Percentiles rank a stretch among this genome's conserved stretches.
Conservation (phyloP, 2,888 invertebrate genomes). For the Caenorhabditis afra region DNA sequence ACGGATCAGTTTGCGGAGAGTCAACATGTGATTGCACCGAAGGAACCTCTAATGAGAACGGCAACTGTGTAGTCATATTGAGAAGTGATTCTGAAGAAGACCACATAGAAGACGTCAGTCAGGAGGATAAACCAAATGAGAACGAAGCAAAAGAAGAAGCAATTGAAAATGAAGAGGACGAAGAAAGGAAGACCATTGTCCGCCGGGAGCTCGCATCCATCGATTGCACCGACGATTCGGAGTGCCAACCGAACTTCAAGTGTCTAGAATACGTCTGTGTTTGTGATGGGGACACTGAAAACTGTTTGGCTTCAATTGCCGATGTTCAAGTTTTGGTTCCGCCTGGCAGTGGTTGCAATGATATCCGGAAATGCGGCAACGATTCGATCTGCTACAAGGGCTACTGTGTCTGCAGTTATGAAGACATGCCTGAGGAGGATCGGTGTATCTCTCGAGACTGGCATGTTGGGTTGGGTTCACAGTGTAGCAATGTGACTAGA, state of each 20-base stretch:
- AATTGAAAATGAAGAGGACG: slow-evolving; percentile 12
- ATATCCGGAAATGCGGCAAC: slow-evolving; percentile 58
- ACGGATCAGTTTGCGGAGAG: slow-evolving; percentile 69
- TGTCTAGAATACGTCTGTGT: slow-evolving; percentile 62
- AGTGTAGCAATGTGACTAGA: slow-evolving; percentile 61
- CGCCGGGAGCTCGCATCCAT: slow-evolving; percentile 33
- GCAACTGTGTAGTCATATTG: slow-evolving; percentile 36
- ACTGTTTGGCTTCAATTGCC: slow-evolving; percentile 41
- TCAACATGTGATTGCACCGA: slow-evolving; percentile 46
- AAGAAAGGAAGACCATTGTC: slow-evolving; percentile 25
- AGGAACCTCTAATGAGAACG: slow-evolving; percentile 32
- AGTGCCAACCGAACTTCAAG: slow-evolving; percentile 60
- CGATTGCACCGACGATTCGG: slow-evolving; percentile 54
- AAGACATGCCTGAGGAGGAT: slow-evolving; percentile 61
- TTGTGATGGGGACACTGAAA: slow-evolving; percentile 52
- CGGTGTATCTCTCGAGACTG: slow-evolving; percentile 62
- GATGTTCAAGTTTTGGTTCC: slow-evolving; percentile 11
- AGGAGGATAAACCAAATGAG: too few species aligned
- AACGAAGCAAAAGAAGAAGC: slow-evolving; percentile 20
- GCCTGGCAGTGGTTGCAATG: slow-evolving; percentile 50
- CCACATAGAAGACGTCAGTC: background rate
- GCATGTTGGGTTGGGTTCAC: slow-evolving; percentile 59
- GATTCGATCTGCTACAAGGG: slow-evolving; percentile 65
- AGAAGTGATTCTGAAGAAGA: slow-evolving; percentile 8
- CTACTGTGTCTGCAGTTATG: slow-evolving; percentile 66